A percentile compares a stretch with the other conserved stretches of the same genome.
These are phyloP conservation scores for Tyto alba DNA, from an alignment of 2,113 vertebrate genomes.

Conservation along the genomic window DNA sequence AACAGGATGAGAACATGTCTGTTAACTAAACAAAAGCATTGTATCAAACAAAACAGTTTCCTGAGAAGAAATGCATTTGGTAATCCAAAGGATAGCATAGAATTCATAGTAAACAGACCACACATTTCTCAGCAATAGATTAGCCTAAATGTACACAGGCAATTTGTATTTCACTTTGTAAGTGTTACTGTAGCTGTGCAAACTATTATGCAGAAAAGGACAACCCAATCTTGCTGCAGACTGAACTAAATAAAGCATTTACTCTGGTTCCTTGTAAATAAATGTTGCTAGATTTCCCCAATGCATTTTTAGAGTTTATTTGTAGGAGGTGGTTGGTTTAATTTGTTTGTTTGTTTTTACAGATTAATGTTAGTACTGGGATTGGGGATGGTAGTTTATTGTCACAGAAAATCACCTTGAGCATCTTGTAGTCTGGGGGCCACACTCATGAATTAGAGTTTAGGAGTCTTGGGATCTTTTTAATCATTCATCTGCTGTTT, in stretches of 20 bases:
- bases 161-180: neutral
- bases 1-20: neutral
- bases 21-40: neutral
- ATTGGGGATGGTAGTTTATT: neutral
- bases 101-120: neutral
- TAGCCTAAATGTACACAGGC: neutral
- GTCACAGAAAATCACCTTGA: neutral
- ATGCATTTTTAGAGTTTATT: neutral
- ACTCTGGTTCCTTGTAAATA: neutral
- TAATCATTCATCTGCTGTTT: neutral
- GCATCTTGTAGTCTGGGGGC: neutral
- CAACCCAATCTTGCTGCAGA: neutral
- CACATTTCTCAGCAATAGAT: neutral
- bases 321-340: neutral
- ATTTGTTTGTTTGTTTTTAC: neutral
- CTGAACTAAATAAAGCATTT: neutral
- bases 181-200: neutral
- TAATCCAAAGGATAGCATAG: neutral
- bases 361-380: neutral
- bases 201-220: neutral
- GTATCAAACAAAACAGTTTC: neutral
- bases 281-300: neutral
- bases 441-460: neutral
- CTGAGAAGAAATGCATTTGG: neutral
- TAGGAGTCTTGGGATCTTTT: neutral